A percentile compares a stretch with the other conserved stretches of the same genome.
phyloP scores from a whole-genome alignment of 1,140 invertebrate genomes.

The Drosophila athabasca region DNA sequence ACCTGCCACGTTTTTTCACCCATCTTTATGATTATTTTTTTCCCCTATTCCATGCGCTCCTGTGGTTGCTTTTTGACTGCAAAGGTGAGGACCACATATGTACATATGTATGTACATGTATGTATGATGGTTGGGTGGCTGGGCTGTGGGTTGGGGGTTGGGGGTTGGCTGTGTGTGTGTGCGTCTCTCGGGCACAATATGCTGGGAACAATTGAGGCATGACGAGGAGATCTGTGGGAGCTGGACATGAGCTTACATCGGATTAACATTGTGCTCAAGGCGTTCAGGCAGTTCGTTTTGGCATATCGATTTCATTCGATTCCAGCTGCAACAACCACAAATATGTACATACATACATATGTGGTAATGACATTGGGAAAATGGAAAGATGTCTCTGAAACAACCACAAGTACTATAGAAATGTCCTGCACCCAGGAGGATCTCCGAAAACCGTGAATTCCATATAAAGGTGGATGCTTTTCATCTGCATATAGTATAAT shows the following conservation, averaged over 20 bases:
- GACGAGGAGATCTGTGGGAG: slow-evolving; percentile 54
- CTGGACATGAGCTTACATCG: slow-evolving; percentile 61
- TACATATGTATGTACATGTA: too few relatives aligned
- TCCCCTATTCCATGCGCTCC: slow-evolving; percentile 31
- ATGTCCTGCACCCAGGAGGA: too few relatives aligned
- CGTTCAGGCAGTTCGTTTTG: slow-evolving; percentile 32
- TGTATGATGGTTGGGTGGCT: slow-evolving; percentile 23
- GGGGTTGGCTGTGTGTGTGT: neutral
- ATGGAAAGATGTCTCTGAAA: neutral
- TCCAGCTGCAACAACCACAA: slow-evolving; percentile 12
- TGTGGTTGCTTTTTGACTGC: slow-evolving; percentile 54
- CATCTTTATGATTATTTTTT: slow-evolving; percentile 49
- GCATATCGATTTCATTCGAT: slow-evolving; percentile 31
- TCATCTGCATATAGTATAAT: too few relatives aligned
- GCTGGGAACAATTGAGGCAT: slow-evolving; percentile 63
- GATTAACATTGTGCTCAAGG: slow-evolving; percentile 60
- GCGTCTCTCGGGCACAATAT: slow-evolving; percentile 34
- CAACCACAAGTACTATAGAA: too few relatives aligned
- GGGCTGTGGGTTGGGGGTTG: neutral
- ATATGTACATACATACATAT: too few relatives aligned
- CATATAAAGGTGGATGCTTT: too few relatives aligned
- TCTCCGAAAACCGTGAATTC: too few relatives aligned
- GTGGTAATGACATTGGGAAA: slow-evolving; percentile 8
- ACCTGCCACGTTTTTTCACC: slow-evolving; percentile 6
- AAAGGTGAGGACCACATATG: slow-evolving; percentile 39